A percentile compares a stretch with the other conserved stretches of the same genome.
phyloP scores from a whole-genome alignment of 1,140 invertebrate species.

The Sarcophaga bullata region DNA sequence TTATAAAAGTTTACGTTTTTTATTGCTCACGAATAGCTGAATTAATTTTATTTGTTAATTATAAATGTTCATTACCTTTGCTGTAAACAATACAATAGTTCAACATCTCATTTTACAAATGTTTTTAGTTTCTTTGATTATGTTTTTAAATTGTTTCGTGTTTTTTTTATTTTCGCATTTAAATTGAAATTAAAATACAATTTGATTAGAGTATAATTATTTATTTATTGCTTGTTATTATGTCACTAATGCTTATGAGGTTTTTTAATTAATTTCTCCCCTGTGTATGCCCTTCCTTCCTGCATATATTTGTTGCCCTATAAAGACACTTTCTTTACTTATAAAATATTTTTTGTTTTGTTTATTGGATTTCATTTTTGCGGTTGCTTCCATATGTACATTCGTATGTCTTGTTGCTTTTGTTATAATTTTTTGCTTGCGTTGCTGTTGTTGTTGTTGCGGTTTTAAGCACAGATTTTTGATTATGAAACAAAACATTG shows the following conservation, averaged over 20 bases:
- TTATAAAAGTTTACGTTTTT: too few relatives aligned
- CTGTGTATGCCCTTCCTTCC: background rate
- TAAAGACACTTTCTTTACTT: background rate
- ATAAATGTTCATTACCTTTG: too few relatives aligned
- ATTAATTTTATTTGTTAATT: too few relatives aligned
- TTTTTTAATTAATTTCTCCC: slow-evolving; percentile 1
- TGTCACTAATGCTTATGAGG: background rate
- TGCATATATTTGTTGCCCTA: too few relatives aligned
- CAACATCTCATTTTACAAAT: too few relatives aligned
- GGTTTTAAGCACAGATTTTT: too few relatives aligned
- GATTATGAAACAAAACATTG: too few relatives aligned
- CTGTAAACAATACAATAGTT: too few relatives aligned
- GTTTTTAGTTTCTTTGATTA: too few relatives aligned
- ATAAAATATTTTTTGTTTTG: background rate
- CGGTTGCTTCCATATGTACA: background rate
- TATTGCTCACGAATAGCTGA: too few relatives aligned
- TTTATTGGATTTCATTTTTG: background rate
- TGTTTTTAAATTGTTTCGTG: background rate
- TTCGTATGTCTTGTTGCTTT: background rate
- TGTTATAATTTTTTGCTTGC: background rate
- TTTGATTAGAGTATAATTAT: background rate
- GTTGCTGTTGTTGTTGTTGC: too few relatives aligned
- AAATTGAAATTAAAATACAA: background rate
- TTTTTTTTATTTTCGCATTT: background rate
- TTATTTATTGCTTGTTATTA: background rate